Conservation (phyloP, 1,140 invertebrate genomes). For the Carcinoscorpius rotundicauda region DNA sequence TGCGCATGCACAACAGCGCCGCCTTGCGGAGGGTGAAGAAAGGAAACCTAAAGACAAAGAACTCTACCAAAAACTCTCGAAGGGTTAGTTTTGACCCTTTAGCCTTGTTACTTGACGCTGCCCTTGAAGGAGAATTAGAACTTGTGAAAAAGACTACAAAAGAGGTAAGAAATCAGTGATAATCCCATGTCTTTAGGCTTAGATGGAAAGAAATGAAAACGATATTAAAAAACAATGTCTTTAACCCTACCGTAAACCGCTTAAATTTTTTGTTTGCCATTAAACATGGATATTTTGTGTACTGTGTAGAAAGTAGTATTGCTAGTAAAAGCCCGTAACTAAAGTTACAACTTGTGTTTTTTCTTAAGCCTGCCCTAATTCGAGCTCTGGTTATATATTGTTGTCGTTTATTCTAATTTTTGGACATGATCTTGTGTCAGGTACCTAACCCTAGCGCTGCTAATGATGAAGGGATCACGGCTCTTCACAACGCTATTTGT, state of each 20-base stretch:
- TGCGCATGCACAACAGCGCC: constrained; percentile 2
- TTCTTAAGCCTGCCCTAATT: too few relatives aligned
- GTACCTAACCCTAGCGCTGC: constrained; percentile 74
- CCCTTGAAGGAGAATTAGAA: constrained; percentile 94
- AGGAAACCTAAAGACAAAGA: constrained; percentile 48
- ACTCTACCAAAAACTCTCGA: constrained; percentile 31
- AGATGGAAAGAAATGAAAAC: too few relatives aligned
- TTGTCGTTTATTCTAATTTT: too few relatives aligned
- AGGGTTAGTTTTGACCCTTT: constrained; percentile 95
- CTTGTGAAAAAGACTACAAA: constrained; percentile 87
- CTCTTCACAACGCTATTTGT: constrained; percentile 98
- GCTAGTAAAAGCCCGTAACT: too few relatives aligned
- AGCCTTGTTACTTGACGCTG: constrained; percentile 83
- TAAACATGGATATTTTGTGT: too few relatives aligned
- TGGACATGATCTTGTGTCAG: constrained; percentile 22
- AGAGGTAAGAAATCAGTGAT: constrained; percentile 48
- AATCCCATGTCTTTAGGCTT: too few relatives aligned
- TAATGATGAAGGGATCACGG: constrained; percentile 94
- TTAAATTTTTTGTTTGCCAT: too few relatives aligned
- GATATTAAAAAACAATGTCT: too few relatives aligned
- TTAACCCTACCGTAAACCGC: too few relatives aligned
- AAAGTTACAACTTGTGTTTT: too few relatives aligned
- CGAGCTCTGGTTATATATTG: too few relatives aligned
- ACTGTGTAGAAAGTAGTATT: too few relatives aligned
- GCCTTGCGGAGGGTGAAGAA: constrained; percentile 42